A percentile compares a stretch with the other conserved stretches of the same genome.
Evolutionary conservation across 2,797 vertebrate species (phyloP).

Genomic region (Carcharodon carcharias): DNA sequence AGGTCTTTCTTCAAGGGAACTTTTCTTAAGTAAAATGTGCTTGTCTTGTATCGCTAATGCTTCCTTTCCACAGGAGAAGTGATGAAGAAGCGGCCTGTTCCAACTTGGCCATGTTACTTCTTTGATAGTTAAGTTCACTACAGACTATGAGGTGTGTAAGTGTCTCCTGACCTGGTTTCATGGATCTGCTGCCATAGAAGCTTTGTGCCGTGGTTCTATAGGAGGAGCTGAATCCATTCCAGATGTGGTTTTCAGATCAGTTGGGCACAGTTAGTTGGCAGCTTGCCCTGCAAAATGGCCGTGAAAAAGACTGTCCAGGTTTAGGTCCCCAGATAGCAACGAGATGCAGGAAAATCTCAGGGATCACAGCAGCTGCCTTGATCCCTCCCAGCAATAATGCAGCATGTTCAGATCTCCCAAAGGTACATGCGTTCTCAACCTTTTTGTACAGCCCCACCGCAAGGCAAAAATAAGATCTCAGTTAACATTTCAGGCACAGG

Average conservation of each 20-base stretch:
- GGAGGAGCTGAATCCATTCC: background rate
- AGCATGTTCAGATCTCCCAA: background rate
- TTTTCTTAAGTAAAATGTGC: background rate
- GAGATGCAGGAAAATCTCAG: background rate
- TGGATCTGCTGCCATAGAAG: background rate
- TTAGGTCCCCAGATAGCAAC: background rate
- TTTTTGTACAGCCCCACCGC: background rate
- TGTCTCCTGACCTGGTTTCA: background rate
- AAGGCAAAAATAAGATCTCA: background rate
- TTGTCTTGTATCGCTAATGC: background rate
- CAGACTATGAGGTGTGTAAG: background rate
- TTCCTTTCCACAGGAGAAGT: background rate
- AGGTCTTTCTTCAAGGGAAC: background rate
- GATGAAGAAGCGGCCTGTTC: background rate
- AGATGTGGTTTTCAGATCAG: background rate
- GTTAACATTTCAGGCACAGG: background rate
- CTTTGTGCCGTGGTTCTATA: background rate
- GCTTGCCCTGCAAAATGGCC: background rate
- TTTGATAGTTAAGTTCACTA: background rate
- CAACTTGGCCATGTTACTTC: background rate
- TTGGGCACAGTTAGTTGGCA: background rate
- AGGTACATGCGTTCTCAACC: background rate
- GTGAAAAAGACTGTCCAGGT: background rate
- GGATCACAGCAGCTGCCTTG: background rate
- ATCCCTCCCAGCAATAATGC: background rate